Base-by-base conservation (phyloP, 2,113 vertebrate genomes). In the Stomatorhinus ivindoensis region DNA sequence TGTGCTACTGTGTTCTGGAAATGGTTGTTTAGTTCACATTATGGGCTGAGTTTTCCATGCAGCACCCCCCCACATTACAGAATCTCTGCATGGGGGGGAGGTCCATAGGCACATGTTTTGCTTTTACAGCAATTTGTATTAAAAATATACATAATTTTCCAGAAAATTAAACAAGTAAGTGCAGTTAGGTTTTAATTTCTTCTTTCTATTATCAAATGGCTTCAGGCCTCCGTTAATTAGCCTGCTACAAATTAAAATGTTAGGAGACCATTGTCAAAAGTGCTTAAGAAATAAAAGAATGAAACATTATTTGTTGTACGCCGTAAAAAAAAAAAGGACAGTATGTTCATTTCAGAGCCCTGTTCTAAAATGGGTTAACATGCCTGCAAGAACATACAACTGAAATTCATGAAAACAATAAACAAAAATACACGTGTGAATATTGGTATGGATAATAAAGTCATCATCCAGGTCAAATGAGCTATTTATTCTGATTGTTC, bases 161-260 rank as follows among this genome's bases (percentile, higher is more conserved):
- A 84, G 35, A 83, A 89, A 80, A 61, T 85, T 89, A 58, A 42
- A 13, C 15, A 17, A 11, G 21, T 89, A 27, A 89, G 55, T 85
- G 80, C 46, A 85, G 47, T 47, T 69, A 44, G 65, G 46, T 76
- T 50, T 87, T 42, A 87, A 90, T 90, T 87, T 80, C 19, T 35
- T 44, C 15, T 73, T 39, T 73, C 42, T 69, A 51, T 73, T 73
- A 87, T 39, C 47, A 44, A 76, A 87, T 39, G 65, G 85, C 85
- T 46, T 44, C 35, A 53, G 85, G 85, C 31, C 19, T 89, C 82
- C 24, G 73, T 44, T 53, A 53, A 48, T 48, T 86, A 87, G 84
- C 55, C 44, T 73, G 31, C 15, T 17, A 35, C 46, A 80, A 85
- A 86, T 89, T 55, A 85, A 86, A 88, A 44, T 88, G 24, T 84